Percentiles rank a stretch among this genome's conserved stretches.
These are phyloP conservation scores for Argyresthia goedartella DNA, from an alignment of 2,888 invertebrate genomes.

Conservation along the genomic window DNA sequence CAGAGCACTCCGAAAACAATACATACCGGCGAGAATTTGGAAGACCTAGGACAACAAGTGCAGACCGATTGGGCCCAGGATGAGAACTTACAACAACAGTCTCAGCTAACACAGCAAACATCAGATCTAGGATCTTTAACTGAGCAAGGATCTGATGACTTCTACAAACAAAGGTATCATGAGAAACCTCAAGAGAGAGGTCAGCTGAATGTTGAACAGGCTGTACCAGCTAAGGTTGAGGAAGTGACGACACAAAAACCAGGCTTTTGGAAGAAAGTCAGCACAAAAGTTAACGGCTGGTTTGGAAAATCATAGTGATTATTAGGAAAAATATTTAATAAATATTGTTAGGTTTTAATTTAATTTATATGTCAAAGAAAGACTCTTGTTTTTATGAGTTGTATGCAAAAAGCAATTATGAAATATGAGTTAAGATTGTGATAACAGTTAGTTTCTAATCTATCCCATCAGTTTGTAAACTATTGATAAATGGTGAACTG, in stretches of 20 bases:
- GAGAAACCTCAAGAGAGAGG: neutral
- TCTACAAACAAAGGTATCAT: conserved; percentile 4
- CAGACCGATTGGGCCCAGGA: conserved; percentile 6
- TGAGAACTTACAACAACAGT: neutral
- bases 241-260: conserved; percentile 37
- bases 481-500: too few species aligned
- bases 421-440: too few species aligned
- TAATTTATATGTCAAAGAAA: too few species aligned
- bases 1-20: neutral
- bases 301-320: too few species aligned
- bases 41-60: conserved; percentile 17
- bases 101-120: neutral
- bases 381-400: too few species aligned
- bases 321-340: too few species aligned
- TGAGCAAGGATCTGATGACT: conserved; percentile 9
- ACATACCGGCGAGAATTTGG: conserved; percentile 12
- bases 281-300: conserved; percentile 44
- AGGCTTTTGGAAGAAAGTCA: conserved; percentile 70
- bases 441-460: too few species aligned
- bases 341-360: too few species aligned
- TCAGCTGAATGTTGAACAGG: conserved; percentile 13
- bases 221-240: conserved; percentile 15
- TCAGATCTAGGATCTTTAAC: conserved; percentile 12
- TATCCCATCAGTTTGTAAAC: too few species aligned
- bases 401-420: too few species aligned